These are phyloP conservation scores for Sebastes vulpes DNA, from an alignment of 2,797 vertebrate species.

Conservation along the genomic window DNA sequence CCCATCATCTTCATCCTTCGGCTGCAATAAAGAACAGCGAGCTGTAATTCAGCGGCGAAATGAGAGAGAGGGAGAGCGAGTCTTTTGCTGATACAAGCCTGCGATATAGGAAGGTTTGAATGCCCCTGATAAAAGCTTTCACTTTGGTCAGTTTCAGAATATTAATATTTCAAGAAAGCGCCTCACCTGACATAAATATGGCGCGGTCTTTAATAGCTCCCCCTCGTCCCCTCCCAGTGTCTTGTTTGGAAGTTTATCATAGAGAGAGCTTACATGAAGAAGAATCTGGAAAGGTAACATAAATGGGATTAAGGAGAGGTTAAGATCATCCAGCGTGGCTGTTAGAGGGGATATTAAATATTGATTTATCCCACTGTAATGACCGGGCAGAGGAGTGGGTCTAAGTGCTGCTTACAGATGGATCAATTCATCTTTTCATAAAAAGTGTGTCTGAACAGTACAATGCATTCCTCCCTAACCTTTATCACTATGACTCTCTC, in stretches of 20 bases:
- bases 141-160: conserved; percentile 89
- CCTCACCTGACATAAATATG: conserved; percentile 89
- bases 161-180: conserved; percentile 87
- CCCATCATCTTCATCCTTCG: conserved; percentile 76
- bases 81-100: conserved; percentile 79
- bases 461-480: conserved; percentile 80
- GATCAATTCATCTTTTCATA: conserved; percentile 92
- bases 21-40: conserved; percentile 80
- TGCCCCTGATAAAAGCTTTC: conserved; percentile 86
- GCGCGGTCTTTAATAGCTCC: conserved; percentile 82
- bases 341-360: conserved; percentile 93
- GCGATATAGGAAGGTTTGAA: conserved; percentile 72
- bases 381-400: conserved; percentile 87
- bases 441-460: conserved; percentile 86
- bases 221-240: conserved; percentile 80
- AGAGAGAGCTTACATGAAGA: conserved; percentile 84
- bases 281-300: conserved; percentile 92
- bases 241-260: conserved; percentile 91
- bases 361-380: conserved; percentile 92
- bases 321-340: conserved; percentile 90
- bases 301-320: conserved; percentile 94
- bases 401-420: conserved; percentile 92
- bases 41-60: conserved; percentile 78
- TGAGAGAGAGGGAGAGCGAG: conserved; percentile 56
- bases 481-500: conserved; percentile 53